Conservation (phyloP, 2,113 vertebrate species). For the Numida meleagris region DNA sequence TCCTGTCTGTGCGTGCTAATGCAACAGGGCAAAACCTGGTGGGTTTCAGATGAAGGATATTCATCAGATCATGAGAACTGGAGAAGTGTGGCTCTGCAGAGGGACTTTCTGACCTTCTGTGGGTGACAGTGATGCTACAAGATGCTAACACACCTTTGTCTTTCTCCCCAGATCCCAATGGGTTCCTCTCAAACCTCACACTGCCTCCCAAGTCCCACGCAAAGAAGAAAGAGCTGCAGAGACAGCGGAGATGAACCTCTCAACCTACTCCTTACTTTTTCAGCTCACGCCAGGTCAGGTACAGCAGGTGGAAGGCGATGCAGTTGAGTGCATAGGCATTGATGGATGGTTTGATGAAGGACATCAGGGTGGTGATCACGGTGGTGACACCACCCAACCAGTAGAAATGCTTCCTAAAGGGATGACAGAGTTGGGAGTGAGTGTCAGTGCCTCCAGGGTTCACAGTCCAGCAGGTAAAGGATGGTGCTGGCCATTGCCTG, state of each 20-base stretch:
- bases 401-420: conserved; percentile 81
- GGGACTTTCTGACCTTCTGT: not conserved
- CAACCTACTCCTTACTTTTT: conserved; percentile 78
- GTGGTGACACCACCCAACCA: conserved; percentile 75
- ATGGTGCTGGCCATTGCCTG: not conserved
- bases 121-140: not conserved
- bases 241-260: not conserved
- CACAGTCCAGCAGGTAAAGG: not conserved
- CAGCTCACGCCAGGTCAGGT: conserved; percentile 79
- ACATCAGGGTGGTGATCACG: conserved; percentile 79
- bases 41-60: not conserved
- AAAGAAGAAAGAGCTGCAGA: not conserved
- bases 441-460: not conserved
- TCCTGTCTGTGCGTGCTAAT: not conserved
- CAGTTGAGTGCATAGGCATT: conserved; percentile 91
- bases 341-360: conserved; percentile 85
- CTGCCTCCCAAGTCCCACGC: not conserved
- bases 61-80: not conserved
- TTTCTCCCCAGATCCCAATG: not conserved
- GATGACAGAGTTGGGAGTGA: not conserved
- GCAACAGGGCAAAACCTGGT: not conserved
- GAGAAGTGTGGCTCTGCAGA: not conserved
- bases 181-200: not conserved
- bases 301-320: conserved; percentile 87
- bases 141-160: not conserved